A percentile compares a stretch with the other conserved stretches of the same genome.
Evolutionary conservation across 30 jellyfish, hydroid and myxozoan species (phyloP).

Genomic region (Chrysaora quinquecirrha): DNA sequence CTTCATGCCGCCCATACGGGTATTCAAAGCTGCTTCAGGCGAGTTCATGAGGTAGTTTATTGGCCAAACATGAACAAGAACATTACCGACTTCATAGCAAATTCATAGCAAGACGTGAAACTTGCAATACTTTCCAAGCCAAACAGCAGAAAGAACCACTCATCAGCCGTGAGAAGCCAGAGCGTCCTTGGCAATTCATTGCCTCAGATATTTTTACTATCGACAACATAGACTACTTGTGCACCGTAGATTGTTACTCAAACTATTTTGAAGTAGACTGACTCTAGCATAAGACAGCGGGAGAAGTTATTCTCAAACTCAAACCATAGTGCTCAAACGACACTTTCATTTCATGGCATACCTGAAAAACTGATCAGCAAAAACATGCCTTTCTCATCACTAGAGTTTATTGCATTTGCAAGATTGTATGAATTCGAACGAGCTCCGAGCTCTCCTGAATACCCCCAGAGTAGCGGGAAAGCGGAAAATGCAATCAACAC

Average conservation of each 20-base stretch:
- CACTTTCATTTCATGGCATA: not conserved
- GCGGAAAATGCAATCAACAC: not conserved
- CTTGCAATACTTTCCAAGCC: not conserved
- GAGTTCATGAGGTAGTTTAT: too few relatives aligned
- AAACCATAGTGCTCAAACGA: too few relatives aligned
- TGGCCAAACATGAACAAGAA: too few relatives aligned
- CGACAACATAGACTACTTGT: not conserved
- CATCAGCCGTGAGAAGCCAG: not conserved
- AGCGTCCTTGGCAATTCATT: not conserved
- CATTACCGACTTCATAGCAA: too few relatives aligned
- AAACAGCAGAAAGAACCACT: not conserved
- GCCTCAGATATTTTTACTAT: not conserved
- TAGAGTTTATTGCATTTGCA: not conserved
- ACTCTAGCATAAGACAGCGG: not conserved
- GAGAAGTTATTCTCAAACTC: not conserved
- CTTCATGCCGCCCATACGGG: constrained; percentile 5
- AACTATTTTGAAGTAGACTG: not conserved
- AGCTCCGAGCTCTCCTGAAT: not conserved
- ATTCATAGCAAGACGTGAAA: not conserved
- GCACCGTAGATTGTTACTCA: not conserved
- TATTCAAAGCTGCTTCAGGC: not conserved
- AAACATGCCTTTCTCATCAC: not conserved
- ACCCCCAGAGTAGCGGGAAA: not conserved
- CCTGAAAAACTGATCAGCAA: not conserved
- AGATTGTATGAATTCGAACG: not conserved